Conservation (phyloP, 2,797 vertebrate species). For the Rhinichthys osculus region DNA sequence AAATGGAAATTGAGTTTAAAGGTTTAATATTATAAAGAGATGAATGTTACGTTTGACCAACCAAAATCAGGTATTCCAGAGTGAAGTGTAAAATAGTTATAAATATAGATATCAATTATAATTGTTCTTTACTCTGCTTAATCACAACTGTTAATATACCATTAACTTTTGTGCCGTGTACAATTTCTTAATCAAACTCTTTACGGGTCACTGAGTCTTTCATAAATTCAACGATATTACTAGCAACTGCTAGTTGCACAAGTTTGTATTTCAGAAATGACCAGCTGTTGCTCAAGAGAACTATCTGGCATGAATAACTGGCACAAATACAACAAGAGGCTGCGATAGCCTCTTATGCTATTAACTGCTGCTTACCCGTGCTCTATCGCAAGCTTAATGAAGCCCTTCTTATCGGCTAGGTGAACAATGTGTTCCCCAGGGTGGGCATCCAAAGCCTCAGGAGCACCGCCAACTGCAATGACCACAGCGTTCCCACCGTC, state of each 20-base stretch:
- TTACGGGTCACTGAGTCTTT: background rate
- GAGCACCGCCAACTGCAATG: conserved; percentile 87
- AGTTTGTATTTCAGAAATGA: conserved; percentile 22
- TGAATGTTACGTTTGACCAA: background rate
- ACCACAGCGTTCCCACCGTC: conserved; percentile 81
- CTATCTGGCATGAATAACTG: background rate
- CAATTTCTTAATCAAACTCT: background rate
- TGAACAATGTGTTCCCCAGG: conserved; percentile 85
- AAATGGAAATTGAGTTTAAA: background rate
- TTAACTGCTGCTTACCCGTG: conserved; percentile 80
- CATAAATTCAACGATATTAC: background rate
- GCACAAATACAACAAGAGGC: background rate
- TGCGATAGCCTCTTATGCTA: background rate
- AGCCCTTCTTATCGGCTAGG: conserved; percentile 89
- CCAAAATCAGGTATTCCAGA: background rate
- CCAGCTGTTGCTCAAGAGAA: background rate
- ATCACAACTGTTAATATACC: background rate
- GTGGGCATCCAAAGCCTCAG: conserved; percentile 87
- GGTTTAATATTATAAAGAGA: background rate
- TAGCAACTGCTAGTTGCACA: conserved; percentile 12
- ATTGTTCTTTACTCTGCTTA: background rate
- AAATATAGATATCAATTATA: background rate
- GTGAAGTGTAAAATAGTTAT: background rate
- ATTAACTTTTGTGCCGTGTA: background rate
- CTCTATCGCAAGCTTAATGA: conserved; percentile 88